Base-by-base conservation (phyloP, 64 coral and sea anemone species). In the Anthopleura sola region DNA sequence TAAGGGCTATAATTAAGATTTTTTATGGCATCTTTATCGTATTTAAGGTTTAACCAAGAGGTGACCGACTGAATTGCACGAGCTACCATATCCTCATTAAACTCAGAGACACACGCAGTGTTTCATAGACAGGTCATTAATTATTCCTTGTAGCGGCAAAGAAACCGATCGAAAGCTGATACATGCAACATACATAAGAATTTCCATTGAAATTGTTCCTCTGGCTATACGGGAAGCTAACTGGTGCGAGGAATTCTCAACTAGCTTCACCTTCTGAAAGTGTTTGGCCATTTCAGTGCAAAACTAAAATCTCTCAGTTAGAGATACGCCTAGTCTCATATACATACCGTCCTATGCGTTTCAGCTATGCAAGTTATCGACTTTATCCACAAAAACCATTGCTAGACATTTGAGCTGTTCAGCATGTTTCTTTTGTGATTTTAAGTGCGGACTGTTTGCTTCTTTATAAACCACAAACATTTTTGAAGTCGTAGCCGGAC, bases 131-230 rank as follows among this genome's bases (percentile, higher is more conserved):
- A 79, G 76, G 37, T 79, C 76, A 79, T 79, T 79, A 79, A 79
- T 79, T 79, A 79, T 79, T 79, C 15, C 76, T 47, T 47, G 76
- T 48, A 48, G 76, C 37, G 76, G 66, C 38, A 79, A 79, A 79
- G 76, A 79, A 48, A 79, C 76, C 76, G 76, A 44, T 79, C 26
- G 76, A 79, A 79, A 79, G 17, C 31, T 79, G 76, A 79, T 79
- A 79, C 76, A 44, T 66, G 29, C 29, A 36, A 2, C 66, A 2
- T 34, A 8, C 3, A 32, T 32, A 34, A 71, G 66, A 71, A 71
- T 71, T 71, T 34, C 29, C 5, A 16, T 34, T 71, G 13, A 13
- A 71, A 31, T 32, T 11, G 31, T 71, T 71, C 66, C 66, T 34
- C 66, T 71, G 66, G 66, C 66, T 71, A 71, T 71, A 44, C 14